Evolutionary conservation across 1,140 invertebrate genomes (phyloP).

Genomic region (Parasteatoda tepidariorum): DNA sequence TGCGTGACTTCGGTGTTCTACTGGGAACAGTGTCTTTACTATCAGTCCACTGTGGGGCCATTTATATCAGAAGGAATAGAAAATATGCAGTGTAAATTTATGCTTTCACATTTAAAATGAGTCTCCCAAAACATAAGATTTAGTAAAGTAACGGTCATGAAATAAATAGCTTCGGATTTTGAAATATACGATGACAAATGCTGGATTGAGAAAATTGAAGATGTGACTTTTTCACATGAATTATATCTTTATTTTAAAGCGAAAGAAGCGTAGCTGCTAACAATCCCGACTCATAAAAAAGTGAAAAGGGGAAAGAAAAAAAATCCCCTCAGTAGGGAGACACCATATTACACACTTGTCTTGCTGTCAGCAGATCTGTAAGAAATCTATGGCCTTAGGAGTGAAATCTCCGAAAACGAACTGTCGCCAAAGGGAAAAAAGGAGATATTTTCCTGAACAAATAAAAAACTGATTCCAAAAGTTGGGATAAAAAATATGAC

Average conservation of each 20-base stretch:
- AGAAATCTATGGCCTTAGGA: neutral
- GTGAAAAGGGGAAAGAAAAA: neutral
- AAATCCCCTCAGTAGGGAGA: neutral
- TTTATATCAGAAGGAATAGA: no score
- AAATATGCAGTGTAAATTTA: no score
- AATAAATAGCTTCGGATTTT: neutral
- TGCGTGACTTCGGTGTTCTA: no score
- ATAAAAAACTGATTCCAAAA: neutral
- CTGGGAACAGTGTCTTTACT: no score
- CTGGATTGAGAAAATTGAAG: neutral
- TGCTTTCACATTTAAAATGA: no score
- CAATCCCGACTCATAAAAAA: neutral
- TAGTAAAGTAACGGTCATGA: neutral
- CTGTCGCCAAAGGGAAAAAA: neutral
- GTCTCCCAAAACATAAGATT: no score
- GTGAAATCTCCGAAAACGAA: neutral
- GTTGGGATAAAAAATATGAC: neutral
- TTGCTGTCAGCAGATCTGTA: neutral
- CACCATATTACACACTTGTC: neutral
- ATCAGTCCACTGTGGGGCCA: no score
- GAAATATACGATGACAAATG: neutral
- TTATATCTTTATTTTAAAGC: neutral
- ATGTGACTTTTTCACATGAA: neutral
- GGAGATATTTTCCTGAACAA: neutral
- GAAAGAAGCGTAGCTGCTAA: neutral